Base-by-base conservation (phyloP, 23 tunicate genomes). In the Styela clava region DNA sequence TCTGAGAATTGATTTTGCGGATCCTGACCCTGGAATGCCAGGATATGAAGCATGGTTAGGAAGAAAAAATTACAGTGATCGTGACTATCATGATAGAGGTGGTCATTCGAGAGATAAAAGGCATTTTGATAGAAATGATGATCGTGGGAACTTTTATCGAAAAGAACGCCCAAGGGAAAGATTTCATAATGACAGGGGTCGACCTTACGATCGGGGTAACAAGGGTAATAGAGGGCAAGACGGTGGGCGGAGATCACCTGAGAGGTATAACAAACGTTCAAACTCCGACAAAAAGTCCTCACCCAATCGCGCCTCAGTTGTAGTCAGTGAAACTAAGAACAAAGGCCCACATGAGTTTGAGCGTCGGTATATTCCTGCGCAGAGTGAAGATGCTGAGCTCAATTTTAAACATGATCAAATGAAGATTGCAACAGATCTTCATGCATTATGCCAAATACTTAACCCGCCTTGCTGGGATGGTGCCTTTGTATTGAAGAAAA, bases 391-490 rank as follows among this genome's bases (percentile, higher is more conserved):
- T 44, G 81, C 2, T 51, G 81, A 76, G 9, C n/a, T 76, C 1
- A 76, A 76, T 21, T 2, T 76, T 44, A 52, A 52, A 27, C 35
- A 64, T 21, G 65, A 76, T 24, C 81, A 76, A 52, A 76, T 44
- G 81, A 52, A 76, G 37, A 26, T 29, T 52, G 81, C 81, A 21
- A 44, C 31, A 36, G 78, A 79, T 27, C 34, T 93, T 67, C 93
- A 93, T 64, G 98, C 87, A 20, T 37, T 93, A 1, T 93, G 98
- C 35, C 93, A 87, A 32, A 74, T 74, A 23, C 84, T 93, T 64
- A 87, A 87, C 35, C 98, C 98, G 9, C 98, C 98, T 0, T 93
- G 98, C 78, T 93, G 98, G 98, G 94, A 93, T 61, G 98, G 98
- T 61, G 98, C 94, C 16, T 87, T 93, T 84, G 93, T 87, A 2